Base-by-base conservation (phyloP, 2,888 invertebrate species). In the Encarsia formosa region DNA sequence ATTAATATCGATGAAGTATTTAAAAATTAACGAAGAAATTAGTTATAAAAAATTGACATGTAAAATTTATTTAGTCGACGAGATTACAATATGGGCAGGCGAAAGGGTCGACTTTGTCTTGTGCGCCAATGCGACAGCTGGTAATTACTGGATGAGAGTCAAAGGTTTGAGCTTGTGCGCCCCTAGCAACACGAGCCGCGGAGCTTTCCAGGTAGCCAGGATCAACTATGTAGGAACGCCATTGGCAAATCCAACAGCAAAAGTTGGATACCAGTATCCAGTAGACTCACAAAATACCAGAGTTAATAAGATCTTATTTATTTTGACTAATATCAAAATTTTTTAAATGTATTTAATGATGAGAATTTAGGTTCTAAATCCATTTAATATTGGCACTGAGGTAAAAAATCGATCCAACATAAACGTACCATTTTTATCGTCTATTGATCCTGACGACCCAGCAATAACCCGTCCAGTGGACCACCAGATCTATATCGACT, bases 41-140 rank as follows among this genome's bases (percentile, higher is more conserved):
- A n/a, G n/a, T n/a, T n/a, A n/a, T n/a, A n/a, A n/a, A n/a, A n/a
- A n/a, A n/a, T n/a, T n/a, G n/a, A 22, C 11, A 19, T 13, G 13
- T 39, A 18, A 13, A 3, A 5, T 23, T 5, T 8, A 2, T 19
- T n/a, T 19, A 47, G 47, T 47, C 16, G 39, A 38, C 15, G 8
- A 29, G 5, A 68, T 86, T 39, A 87, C 91, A 3, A 86, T 86
- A 5, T 92, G 91, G 69, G 90, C 92, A 0, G 94, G 94, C 0
- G 93, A 94, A 71, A 78, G 93, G 37, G 93, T 86, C 68, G 93
- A 93, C 69, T 88, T 93, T 63, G 76, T 92, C 1, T 59, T 93
- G n/a, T 79, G 85, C 42, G 87, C 91, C 4, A 81, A 86, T 68
- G 85, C 85, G 57, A 77, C 80, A 19, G 76, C 83, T 2, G 82